Conservation (phyloP, 2,113 vertebrate genomes). For the Ctenomys sociabilis region DNA sequence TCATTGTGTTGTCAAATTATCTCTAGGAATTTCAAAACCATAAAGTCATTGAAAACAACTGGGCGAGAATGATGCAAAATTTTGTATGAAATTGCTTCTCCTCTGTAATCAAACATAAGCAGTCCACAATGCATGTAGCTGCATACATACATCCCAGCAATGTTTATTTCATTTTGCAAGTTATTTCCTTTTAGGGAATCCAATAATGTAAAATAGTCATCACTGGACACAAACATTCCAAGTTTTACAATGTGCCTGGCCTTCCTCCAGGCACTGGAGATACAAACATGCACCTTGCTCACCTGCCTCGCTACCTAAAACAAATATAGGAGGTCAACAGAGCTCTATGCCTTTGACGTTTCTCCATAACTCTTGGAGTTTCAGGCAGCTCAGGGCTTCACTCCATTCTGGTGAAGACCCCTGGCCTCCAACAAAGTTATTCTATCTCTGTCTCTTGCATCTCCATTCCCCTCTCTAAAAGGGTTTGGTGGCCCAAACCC, state of each 20-base stretch:
- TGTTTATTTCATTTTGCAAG: background rate
- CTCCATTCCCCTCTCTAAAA: background rate
- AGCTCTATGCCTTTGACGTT: background rate
- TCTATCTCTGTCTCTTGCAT: background rate
- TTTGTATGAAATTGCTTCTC: background rate
- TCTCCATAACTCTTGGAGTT: background rate
- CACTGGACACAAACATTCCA: background rate
- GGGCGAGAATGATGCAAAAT: background rate
- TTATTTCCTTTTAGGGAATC: background rate
- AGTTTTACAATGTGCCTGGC: background rate
- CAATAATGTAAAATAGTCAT: background rate
- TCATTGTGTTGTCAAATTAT: background rate
- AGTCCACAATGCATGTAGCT: background rate
- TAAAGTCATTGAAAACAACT: background rate
- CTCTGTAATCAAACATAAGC: background rate
- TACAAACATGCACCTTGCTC: background rate
- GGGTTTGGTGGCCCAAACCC: background rate
- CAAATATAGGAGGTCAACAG: background rate
- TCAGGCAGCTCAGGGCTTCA: background rate
- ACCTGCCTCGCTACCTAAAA: background rate
- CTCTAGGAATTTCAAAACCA: background rate
- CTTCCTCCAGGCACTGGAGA: background rate
- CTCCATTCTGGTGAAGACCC: background rate
- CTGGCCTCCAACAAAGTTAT: background rate
- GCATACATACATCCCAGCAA: background rate